A percentile compares a stretch with the other conserved stretches of the same genome.
Conservation (phyloP, 2,888 invertebrate species). For the Hemithea aestivaria region DNA sequence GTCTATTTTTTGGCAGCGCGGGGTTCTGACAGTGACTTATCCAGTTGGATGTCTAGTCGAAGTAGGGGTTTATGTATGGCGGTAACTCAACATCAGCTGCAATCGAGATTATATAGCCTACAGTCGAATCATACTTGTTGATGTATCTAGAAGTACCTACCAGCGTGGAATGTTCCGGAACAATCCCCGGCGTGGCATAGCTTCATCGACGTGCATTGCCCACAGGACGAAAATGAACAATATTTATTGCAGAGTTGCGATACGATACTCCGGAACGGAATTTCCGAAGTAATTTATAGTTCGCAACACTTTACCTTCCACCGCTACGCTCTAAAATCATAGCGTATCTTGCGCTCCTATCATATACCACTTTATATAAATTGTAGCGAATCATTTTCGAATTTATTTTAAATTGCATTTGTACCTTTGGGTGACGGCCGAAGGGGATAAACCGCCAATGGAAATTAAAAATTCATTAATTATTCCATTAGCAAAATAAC, state of each 20-base stretch:
- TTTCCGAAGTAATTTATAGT: conserved; percentile 72
- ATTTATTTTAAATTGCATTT: conserved; percentile 9
- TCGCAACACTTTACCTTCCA: conserved; percentile 54
- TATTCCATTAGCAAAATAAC: conserved; percentile 33
- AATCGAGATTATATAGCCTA: too few relatives aligned
- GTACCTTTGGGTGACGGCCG: conserved; percentile 10
- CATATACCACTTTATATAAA: too few relatives aligned
- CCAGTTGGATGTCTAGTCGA: too few relatives aligned
- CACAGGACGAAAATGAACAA: conserved; percentile 68
- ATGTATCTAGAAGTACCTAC: conserved; percentile 4
- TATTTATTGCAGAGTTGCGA: conserved; percentile 65
- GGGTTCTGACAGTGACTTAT: too few relatives aligned
- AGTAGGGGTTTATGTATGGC: conserved; percentile 24
- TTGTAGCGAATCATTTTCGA: too few relatives aligned
- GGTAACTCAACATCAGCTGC: too few relatives aligned
- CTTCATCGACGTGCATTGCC: conserved; percentile 58
- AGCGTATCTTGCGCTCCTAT: conserved; percentile 7
- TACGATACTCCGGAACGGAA: conserved; percentile 60
- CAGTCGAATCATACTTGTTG: conserved; percentile 16
- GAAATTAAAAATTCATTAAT: conserved; percentile 36
- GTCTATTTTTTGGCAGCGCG: too few relatives aligned
- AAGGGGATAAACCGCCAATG: conserved; percentile 23
- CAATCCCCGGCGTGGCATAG: conserved; percentile 42
- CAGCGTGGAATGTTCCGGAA: conserved; percentile 18
- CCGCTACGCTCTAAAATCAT: conserved; percentile 25